phyloP scores from a whole-genome alignment of 2,113 vertebrate species.

The Aspiorhynchus laticeps region DNA sequence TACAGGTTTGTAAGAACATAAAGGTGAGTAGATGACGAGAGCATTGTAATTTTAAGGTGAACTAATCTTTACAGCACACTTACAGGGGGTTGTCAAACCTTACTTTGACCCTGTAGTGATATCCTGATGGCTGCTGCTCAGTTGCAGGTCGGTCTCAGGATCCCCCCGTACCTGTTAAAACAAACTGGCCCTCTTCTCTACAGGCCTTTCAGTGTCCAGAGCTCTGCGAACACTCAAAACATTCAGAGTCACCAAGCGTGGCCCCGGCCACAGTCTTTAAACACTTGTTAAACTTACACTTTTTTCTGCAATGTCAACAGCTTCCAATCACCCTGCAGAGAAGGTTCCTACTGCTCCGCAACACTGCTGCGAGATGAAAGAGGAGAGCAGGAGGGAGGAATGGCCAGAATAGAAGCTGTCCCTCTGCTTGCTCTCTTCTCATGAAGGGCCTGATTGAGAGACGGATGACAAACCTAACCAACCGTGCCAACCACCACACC shows the following conservation, averaged over 20 bases:
- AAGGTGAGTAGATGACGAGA: neutral
- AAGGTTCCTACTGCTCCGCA: constrained; percentile 20
- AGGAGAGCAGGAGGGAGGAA: neutral
- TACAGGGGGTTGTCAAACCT: constrained; percentile 4
- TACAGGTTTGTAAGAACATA: neutral
- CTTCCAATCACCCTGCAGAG: constrained; percentile 70
- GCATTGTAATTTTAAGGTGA: neutral
- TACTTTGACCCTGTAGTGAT: constrained; percentile 30
- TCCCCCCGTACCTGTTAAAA: constrained; percentile 47
- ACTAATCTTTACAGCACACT: neutral
- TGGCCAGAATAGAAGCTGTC: constrained; percentile 44
- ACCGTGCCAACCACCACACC: constrained; percentile 63
- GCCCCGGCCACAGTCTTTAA: constrained; percentile 74
- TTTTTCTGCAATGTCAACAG: constrained; percentile 76
- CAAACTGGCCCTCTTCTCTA: constrained; percentile 44
- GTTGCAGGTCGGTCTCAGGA: neutral
- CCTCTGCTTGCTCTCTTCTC: constrained; percentile 52
- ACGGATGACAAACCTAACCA: constrained; percentile 65
- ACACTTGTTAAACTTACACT: constrained; percentile 76
- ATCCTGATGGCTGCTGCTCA: constrained; percentile 24
- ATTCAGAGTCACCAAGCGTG: constrained; percentile 74
- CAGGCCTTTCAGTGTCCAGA: constrained; percentile 51
- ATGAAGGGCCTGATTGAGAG: constrained; percentile 75
- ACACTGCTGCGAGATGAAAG: constrained; percentile 38
- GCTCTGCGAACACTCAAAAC: constrained; percentile 75